Percentiles rank a stretch among this genome's conserved stretches.
phyloP scores from a whole-genome alignment of 2,797 vertebrate genomes.

The Lithobates pipiens region DNA sequence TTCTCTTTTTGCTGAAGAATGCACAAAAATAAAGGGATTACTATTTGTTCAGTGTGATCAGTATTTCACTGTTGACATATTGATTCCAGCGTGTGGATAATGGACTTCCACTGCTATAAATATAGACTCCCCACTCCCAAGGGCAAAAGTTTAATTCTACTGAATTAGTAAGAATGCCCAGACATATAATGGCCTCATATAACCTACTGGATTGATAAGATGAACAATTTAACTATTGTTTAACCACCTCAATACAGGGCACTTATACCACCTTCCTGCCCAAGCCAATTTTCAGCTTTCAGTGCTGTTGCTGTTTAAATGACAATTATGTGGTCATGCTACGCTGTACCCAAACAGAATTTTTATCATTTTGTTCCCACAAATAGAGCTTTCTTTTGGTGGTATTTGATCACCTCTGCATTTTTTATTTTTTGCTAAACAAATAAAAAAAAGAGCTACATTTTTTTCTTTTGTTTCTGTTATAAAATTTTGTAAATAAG shows the following conservation, averaged over 20 bases:
- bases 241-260: neutral
- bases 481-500: too few relatives aligned
- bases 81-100: conserved; percentile 46
- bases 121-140: conserved; percentile 19
- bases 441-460: too few relatives aligned
- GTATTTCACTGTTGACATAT: conserved; percentile 12
- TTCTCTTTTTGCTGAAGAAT: conserved; percentile 12
- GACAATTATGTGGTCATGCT: too few relatives aligned
- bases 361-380: too few relatives aligned
- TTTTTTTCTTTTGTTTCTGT: too few relatives aligned
- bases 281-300: too few relatives aligned
- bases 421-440: too few relatives aligned
- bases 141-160: conserved; percentile 1
- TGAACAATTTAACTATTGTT: neutral
- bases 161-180: neutral
- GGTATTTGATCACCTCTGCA: too few relatives aligned
- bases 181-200: conserved; percentile 1
- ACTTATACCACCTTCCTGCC: too few relatives aligned
- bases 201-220: neutral
- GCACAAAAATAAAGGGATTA: conserved; percentile 40
- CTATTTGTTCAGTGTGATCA: neutral
- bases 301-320: too few relatives aligned
- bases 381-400: too few relatives aligned
- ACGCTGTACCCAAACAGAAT: too few relatives aligned
- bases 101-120: conserved; percentile 46